These are phyloP conservation scores for Apoderus coryli DNA, from an alignment of 2,888 invertebrate species.

Conservation along the genomic window DNA sequence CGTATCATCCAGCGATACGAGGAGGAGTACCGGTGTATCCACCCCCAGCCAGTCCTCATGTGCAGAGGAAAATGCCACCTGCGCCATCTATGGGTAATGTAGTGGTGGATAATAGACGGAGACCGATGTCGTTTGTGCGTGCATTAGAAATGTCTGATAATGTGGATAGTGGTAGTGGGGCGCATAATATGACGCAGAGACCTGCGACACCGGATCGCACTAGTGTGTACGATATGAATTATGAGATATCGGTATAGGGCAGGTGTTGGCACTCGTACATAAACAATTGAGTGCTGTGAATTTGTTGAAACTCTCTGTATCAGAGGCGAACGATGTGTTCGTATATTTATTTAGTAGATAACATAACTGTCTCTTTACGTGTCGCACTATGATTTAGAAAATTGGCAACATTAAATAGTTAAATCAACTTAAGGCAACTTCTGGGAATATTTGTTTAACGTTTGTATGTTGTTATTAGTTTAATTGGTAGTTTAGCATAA, in stretches of 20 bases:
- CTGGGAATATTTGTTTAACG: too few relatives aligned
- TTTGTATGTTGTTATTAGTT: too few relatives aligned
- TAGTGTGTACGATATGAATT: constrained; percentile 88
- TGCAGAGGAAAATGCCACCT: constrained; percentile 36
- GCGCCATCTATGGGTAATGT: constrained; percentile 22
- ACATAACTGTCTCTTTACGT: too few relatives aligned
- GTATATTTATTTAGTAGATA: too few relatives aligned
- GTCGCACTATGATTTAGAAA: too few relatives aligned
- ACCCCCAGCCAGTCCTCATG: constrained; percentile 38
- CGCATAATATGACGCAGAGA: constrained; percentile 26
- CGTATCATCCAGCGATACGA: constrained; percentile 47
- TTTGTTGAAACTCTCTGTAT: constrained; percentile 28
- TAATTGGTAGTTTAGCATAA: too few relatives aligned
- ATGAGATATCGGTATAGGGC: constrained; percentile 85
- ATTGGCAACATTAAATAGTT: constrained; percentile 5
- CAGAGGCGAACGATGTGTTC: too few relatives aligned
- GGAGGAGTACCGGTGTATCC: constrained; percentile 59
- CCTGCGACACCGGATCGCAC: constrained; percentile 66
- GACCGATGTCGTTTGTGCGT: constrained; percentile 80
- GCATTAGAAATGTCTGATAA: constrained; percentile 83
- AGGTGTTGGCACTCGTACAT: constrained; percentile 27
- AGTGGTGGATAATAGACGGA: constrained; percentile 36
- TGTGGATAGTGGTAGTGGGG: constrained; percentile 57
- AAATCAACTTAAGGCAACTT: too few relatives aligned
- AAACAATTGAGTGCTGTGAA: too few relatives aligned